Conservation (phyloP, 2,797 vertebrate genomes). For the Chelidonichthys spinosus region DNA sequence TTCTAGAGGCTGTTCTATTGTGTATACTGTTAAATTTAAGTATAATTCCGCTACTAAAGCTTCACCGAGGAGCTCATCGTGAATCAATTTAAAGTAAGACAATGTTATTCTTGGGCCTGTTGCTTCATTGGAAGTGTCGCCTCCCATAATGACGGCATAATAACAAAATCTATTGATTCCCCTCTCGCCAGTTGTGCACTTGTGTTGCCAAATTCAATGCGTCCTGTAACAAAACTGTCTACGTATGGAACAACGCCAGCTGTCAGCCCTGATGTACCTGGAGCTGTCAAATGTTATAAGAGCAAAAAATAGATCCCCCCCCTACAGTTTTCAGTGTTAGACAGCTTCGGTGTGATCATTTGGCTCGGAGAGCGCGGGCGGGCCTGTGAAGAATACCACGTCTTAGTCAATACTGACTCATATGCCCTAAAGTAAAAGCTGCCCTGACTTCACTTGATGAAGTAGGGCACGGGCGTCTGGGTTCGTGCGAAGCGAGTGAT, state of each 20-base stretch:
- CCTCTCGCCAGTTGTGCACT: background rate
- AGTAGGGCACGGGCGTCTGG: constrained; percentile 62
- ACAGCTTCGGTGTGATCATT: constrained; percentile 20
- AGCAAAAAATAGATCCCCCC: background rate
- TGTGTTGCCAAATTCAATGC: constrained; percentile 8
- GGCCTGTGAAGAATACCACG: constrained; percentile 52
- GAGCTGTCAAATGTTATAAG: constrained; percentile 26
- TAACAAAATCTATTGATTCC: constrained; percentile 34
- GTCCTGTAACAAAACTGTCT: background rate
- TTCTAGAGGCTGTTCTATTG: background rate
- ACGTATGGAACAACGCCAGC: background rate
- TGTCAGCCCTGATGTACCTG: constrained; percentile 22
- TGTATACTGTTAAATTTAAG: background rate
- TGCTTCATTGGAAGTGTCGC: constrained; percentile 9
- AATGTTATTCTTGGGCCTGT: constrained; percentile 30
- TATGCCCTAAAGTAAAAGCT: constrained; percentile 47
- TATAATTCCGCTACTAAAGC: background rate
- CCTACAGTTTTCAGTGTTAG: background rate
- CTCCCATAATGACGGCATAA: constrained; percentile 30
- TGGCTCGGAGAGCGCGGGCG: constrained; percentile 50
- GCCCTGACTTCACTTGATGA: constrained; percentile 60
- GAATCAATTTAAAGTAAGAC: constrained; percentile 35
- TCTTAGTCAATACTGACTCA: constrained; percentile 69
- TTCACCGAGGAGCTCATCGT: constrained; percentile 4
- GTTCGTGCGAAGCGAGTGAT: constrained; percentile 62